Evolutionary conservation across 2,113 vertebrate species (phyloP).

Genomic region (Phylloscopus whistleri): DNA sequence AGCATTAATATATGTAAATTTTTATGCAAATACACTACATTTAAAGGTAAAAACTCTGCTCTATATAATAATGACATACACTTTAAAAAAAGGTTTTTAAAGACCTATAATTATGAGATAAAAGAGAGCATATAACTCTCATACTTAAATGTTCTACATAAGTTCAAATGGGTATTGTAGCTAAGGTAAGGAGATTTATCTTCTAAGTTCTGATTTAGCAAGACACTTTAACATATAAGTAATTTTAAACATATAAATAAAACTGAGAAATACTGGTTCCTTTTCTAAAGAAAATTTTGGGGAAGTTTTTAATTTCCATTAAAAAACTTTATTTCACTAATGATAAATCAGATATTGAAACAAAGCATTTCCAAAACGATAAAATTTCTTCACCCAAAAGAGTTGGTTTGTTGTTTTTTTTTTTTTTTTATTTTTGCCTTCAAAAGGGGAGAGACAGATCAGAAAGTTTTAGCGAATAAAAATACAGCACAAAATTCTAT

Average conservation of each 20-base stretch:
- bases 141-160: not conserved
- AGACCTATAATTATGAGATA: constrained; percentile 1
- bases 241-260: not conserved
- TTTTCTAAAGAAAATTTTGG: not conserved
- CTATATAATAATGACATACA: not conserved
- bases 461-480: not conserved
- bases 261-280: not conserved
- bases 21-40: not conserved
- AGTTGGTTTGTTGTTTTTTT: too few species aligned
- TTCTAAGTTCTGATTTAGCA: not conserved
- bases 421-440: not conserved
- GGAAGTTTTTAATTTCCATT: not conserved
- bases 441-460: not conserved
- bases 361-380: not conserved
- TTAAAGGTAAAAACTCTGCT: not conserved
- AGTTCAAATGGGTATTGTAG: not conserved
- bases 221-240: not conserved
- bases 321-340: not conserved
- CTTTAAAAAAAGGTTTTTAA: not conserved
- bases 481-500: not conserved
- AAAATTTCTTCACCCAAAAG: not conserved
- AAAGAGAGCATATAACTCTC: not conserved
- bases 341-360: not conserved
- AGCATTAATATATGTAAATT: not conserved
- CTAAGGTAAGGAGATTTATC: not conserved